Percentiles rank a stretch among this genome's conserved stretches.
Conservation (phyloP, 2,797 vertebrate genomes). For the Lemur catta region DNA sequence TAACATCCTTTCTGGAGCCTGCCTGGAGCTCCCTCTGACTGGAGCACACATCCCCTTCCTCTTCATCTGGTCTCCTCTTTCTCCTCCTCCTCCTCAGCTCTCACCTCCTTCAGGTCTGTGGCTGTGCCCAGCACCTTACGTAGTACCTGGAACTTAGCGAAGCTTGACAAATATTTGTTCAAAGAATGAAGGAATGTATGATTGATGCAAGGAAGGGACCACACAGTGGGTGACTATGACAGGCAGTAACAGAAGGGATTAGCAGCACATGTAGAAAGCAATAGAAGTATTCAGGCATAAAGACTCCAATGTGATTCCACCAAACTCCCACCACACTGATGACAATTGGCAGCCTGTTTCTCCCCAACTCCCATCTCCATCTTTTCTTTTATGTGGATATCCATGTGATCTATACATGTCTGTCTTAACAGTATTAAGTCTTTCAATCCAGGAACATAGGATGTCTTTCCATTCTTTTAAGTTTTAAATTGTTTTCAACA, state of each 20-base stretch:
- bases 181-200: not conserved
- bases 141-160: not conserved
- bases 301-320: too few species aligned
- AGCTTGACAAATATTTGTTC: not conserved
- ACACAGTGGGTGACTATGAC: not conserved
- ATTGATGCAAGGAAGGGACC: not conserved
- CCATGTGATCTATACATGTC: not conserved
- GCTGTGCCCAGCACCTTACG: not conserved
- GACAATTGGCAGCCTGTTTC: not conserved
- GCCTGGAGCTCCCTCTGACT: too few species aligned
- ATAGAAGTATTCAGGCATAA: not conserved
- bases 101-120: not conserved
- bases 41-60: not conserved
- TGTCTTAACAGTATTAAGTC: not conserved
- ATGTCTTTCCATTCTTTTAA: not conserved
- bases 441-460: not conserved
- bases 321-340: not conserved
- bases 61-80: not conserved
- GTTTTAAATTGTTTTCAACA: not conserved
- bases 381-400: not conserved
- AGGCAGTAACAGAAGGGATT: not conserved
- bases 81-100: not conserved
- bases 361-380: not conserved
- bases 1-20: too few species aligned
- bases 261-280: not conserved